Conservation (phyloP, 1,140 invertebrate species). For the Pseudomyrmex pallidus region DNA sequence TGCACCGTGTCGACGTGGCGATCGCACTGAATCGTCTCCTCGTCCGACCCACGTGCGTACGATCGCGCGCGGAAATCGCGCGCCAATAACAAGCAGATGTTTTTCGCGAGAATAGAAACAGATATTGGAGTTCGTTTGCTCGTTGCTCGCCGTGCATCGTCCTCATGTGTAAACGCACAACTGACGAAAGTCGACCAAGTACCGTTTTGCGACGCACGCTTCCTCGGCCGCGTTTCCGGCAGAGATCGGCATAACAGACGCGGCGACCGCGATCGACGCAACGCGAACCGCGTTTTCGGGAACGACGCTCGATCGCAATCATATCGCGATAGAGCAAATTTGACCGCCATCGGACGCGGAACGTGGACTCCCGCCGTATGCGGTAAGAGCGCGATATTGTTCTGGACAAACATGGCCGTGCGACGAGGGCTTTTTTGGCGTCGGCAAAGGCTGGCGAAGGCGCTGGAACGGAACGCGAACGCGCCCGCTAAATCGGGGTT, state of each 20-base stretch:
- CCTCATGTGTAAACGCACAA: neutral
- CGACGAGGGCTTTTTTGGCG: slow-evolving; percentile 53
- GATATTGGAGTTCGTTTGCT: too few relatives aligned
- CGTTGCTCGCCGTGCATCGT: too few relatives aligned
- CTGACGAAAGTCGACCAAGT: too few relatives aligned
- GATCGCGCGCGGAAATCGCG: neutral
- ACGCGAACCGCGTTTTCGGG: neutral
- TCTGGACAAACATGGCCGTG: slow-evolving; percentile 72
- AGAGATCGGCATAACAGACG: neutral
- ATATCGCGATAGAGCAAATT: neutral
- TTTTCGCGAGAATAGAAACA: neutral
- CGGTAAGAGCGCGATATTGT: slow-evolving; percentile 50
- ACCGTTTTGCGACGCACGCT: too few relatives aligned
- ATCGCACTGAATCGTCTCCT: neutral
- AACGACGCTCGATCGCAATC: neutral
- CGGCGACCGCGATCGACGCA: neutral
- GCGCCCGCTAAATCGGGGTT: slow-evolving; percentile 63
- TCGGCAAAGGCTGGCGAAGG: slow-evolving; percentile 6
- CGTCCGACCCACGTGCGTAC: neutral
- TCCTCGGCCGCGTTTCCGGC: too few relatives aligned
- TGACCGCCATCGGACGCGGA: slow-evolving; percentile 34
- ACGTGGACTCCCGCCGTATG: slow-evolving; percentile 43
- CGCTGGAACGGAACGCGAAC: slow-evolving; percentile 41
- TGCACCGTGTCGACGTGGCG: neutral
- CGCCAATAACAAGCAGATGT: neutral